Base-by-base conservation (phyloP, 2,113 vertebrate genomes). In the Accipiter cooperii region DNA sequence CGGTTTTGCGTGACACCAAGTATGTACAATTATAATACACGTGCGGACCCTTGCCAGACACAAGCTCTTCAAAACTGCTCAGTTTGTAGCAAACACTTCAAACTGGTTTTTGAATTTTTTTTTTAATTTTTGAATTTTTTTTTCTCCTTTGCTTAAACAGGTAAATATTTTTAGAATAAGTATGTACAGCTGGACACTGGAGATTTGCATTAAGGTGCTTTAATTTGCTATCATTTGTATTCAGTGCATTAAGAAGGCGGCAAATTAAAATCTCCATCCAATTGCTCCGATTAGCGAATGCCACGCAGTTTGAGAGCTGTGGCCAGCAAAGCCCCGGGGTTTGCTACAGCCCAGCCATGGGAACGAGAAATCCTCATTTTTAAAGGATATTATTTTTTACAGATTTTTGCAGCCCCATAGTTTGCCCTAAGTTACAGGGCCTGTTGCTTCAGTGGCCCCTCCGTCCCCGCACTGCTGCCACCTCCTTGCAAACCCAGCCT, bases 181-280 rank as follows among this genome's bases (percentile, higher is more conserved):
- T 97, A 95, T 95, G 89, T 97, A 95, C 97, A 98, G 96, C 97
- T 84, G 94, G 95, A 70, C 88, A 31, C 58, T 21, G 85, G 79
- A 49, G 92, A 60, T 44, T 69, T 49, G 93, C 89, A 24, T 92
- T 97, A 98, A 98, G 97, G 97, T 98, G 97, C 97, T 97, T 97
- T 52, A 19, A 63, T 90, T 81, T 60, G 29, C 78, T 19, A 22
- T 75, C 29, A 9, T 58, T 60, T 69, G 68, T 73, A 13, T 80
- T 98, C 98, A 98, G 98, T 98, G 98, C 94, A 92, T 96, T 74
- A 73, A 91, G 88, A 95, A 87, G 92, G 38, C 6, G 66, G 90
- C 89, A 87, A 94, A 89, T 94, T 80, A 38, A 80, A 42, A 60
- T 54, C 85, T 94, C 60, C 21, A 16, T 86, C 90, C 10, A 80